Conservation (phyloP, 2,797 vertebrate genomes). For the Siniperca undulata region DNA sequence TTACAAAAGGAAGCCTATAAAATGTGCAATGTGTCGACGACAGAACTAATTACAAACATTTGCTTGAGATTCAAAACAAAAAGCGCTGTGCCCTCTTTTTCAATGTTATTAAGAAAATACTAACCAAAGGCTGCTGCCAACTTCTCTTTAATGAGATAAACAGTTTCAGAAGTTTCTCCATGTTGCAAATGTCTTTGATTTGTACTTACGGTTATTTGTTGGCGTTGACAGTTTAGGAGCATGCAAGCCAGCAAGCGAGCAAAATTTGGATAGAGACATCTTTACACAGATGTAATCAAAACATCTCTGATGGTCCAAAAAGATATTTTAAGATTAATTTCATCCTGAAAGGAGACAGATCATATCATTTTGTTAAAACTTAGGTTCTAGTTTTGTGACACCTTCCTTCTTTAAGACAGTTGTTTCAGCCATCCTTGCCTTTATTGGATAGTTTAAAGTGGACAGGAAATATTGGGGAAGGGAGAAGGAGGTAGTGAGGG, state of each 20-base stretch:
- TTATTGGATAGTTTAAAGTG: background rate
- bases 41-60: conserved; percentile 11
- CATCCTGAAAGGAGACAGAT: background rate
- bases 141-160: conserved; percentile 29
- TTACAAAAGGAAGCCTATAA: background rate
- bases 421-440: background rate
- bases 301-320: background rate
- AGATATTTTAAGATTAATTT: background rate
- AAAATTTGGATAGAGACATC: background rate
- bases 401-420: background rate
- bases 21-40: background rate
- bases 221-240: background rate
- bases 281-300: conserved; percentile 10
- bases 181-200: conserved; percentile 32
- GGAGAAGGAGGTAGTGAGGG: background rate
- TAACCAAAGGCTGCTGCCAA: conserved; percentile 15
- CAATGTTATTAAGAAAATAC: background rate
- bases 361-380: conserved; percentile 1
- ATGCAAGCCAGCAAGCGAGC: background rate
- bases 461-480: background rate
- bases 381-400: background rate
- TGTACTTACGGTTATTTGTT: background rate
- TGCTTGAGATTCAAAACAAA: conserved; percentile 20
- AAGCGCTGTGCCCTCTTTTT: background rate
- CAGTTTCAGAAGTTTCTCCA: conserved; percentile 24